A percentile compares a stretch with the other conserved stretches of the same genome.
phyloP scores from a whole-genome alignment of 2,888 invertebrate genomes.

The Machimus atricapillus region DNA sequence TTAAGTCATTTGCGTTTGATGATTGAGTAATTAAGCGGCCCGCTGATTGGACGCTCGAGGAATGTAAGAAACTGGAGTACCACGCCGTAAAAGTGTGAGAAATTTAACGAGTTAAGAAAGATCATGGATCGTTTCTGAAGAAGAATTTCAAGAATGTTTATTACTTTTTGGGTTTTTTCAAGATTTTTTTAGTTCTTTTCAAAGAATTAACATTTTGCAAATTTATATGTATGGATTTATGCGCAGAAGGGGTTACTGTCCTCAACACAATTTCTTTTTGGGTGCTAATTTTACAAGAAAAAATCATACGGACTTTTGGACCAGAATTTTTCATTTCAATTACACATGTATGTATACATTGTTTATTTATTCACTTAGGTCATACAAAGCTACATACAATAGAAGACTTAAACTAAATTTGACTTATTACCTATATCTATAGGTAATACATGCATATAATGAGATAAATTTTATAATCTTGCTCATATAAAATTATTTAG shows the following conservation, averaged over 20 bases:
- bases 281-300: too few species aligned
- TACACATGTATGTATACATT: too few species aligned
- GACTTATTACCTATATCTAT: too few species aligned
- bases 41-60: background rate
- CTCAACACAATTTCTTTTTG: background rate
- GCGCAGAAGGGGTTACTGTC: background rate
- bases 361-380: too few species aligned
- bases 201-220: background rate
- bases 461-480: too few species aligned
- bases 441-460: too few species aligned
- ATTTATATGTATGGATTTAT: background rate
- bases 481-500: too few species aligned
- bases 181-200: background rate
- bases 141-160: background rate
- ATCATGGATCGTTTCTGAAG: background rate
- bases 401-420: too few species aligned
- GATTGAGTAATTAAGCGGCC: slow-evolving; percentile 15
- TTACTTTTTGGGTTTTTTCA: background rate
- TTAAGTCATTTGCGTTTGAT: slow-evolving; percentile 32
- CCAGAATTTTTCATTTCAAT: too few species aligned
- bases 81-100: background rate
- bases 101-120: background rate
- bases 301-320: too few species aligned
- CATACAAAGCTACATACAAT: too few species aligned
- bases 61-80: background rate